phyloP scores from a whole-genome alignment of 2,888 invertebrate species.

The Crioceris asparagi region DNA sequence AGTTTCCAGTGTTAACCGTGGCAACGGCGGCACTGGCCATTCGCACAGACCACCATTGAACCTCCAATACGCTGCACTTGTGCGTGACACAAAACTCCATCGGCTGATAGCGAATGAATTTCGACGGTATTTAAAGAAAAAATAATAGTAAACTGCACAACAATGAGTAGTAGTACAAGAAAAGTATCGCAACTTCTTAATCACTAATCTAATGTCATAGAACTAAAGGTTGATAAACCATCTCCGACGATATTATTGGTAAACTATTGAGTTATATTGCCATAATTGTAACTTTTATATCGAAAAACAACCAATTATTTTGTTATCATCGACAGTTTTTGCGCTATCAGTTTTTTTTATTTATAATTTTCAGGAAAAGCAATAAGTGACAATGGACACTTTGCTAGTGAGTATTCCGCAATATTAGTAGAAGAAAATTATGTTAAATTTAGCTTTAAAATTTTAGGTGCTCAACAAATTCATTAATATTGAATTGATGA shows the following conservation, averaged over 20 bases:
- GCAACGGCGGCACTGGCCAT: conserved; percentile 25
- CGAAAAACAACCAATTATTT: no score
- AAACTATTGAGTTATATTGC: not conserved
- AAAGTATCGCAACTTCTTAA: no score
- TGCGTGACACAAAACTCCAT: conserved; percentile 19
- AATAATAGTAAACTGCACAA: no score
- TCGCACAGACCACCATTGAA: conserved; percentile 26
- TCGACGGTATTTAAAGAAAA: no score
- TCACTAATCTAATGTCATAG: no score
- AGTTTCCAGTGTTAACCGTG: conserved; percentile 26
- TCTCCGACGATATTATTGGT: no score
- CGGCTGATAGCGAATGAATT: no score
- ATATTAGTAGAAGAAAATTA: conserved; percentile 38
- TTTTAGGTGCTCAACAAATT: conserved; percentile 41
- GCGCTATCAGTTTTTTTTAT: no score
- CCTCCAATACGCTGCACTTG: conserved; percentile 21
- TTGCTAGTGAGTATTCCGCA: conserved; percentile 38
- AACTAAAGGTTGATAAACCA: no score
- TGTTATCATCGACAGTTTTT: no score
- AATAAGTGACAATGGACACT: conserved; percentile 34
- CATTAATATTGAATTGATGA: conserved; percentile 19
- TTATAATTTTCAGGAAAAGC: conserved; percentile 19
- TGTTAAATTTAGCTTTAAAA: conserved; percentile 40
- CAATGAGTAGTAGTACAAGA: no score
- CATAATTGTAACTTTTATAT: not conserved